Base-by-base conservation (phyloP, 1,140 invertebrate genomes). In the Drosophila eugracilis region DNA sequence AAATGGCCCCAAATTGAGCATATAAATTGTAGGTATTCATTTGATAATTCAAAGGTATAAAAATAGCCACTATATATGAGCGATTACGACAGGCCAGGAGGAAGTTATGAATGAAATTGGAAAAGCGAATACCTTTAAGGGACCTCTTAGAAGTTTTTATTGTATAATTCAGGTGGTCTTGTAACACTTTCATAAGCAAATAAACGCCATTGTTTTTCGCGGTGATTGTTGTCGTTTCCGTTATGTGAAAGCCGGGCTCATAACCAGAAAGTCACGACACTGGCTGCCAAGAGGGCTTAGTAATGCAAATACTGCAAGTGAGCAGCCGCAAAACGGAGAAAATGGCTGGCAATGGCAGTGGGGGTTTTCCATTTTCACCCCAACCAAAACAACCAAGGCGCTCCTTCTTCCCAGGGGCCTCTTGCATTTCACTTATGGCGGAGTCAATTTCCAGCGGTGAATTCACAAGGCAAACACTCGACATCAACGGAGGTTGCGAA, bases 191-290 rank as follows among this genome's bases (percentile, higher is more conserved):
- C 10, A 5, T 5, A 17, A 3, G 57, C 41, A 65, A 65, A 65
- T 65, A 65, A 45, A 62, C 7, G 10, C 17, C 15, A 47, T 47
- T 60, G 55, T 37, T 62, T 37, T 30, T 4, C n/a, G 17, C 37
- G 15, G 30, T 22, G 52, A 32, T 42, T 57, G 15, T 34, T 7
- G 28, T 22, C 36, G 52, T 30, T 41, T 41, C 22, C 21, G 52
- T 54, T 42, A 30, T 30, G 52, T 0, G 24, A 54, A 54, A 54
- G 52, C 39, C 17, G 26, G 37, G 37, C 19, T 54, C 52, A 54
- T 54, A 54, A 54, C 52, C 15, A 41, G n/a, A 62, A 60, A 62
- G 60, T 65, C 60, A 65, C 60, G 55, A 60, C 60, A 65, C 42
- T n/a, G 30, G 17, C 30, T 47, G 59, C 41, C 60, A 65, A 22